Evolutionary conservation across 1,140 invertebrate species (phyloP), one percentile per base, ranked within the genome.

Genomic region (Drosophila nigrodunni): DNA sequence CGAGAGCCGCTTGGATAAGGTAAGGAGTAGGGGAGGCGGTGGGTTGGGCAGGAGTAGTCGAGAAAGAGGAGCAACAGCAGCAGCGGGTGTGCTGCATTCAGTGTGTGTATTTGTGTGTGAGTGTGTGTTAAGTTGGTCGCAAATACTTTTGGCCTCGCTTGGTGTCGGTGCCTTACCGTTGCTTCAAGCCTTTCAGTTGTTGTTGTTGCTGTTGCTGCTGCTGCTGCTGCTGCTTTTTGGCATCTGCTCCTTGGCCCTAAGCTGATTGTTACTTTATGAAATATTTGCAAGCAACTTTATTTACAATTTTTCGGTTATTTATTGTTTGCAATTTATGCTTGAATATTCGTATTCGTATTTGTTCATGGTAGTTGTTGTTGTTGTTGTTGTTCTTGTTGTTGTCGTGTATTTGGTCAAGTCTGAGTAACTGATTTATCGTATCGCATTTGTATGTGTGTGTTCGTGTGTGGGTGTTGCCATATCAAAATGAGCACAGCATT

Each of bases 281-380:
- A 89, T 89, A 89, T 89, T 89, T 89, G 85, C 74, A 79, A 74
- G 85, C 85, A 89, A 83, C 85, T 89, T 89, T 89, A 89, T 89
- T 89, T 89, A 89, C 85, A 89, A 89, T 89, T 85, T 88, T 89
- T 89, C 78, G 85, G 85, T 89, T 89, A 89, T 89, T 89, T 89
- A 89, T 89, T 89, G 85, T 89, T 89, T 74, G 85, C 85, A 89
- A 89, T 89, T 89, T 89, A 81, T 89, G 85, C 85, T 87, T 72
- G 79, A 71, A 80, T 85, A 85, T 79, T 65, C 80, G 66, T 75
- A 75, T 82, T 57, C 71, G 62, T 50, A 13, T 18, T 15, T 62
- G 50, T 65, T 25, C 13, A 21, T 30, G 15, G 7, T 57, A 3
- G 10, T 44, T 41, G 11, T 34, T 55, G 39, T 46, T 66, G 41